Evolutionary conservation across 2,113 vertebrate species (phyloP).

Genomic region (Arizona elegans): DNA sequence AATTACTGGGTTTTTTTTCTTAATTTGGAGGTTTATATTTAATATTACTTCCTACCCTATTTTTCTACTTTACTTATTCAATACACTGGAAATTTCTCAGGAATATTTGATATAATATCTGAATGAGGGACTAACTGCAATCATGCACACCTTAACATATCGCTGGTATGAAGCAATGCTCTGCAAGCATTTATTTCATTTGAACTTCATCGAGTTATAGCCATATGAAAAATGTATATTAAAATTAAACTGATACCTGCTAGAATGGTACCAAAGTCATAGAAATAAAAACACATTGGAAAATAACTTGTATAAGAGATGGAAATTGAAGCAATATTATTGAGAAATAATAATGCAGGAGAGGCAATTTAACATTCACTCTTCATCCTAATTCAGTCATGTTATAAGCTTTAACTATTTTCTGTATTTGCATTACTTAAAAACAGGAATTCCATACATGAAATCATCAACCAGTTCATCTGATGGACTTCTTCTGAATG

Average conservation of each 20-base stretch:
- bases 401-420: neutral
- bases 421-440: neutral
- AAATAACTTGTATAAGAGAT: too few relatives aligned
- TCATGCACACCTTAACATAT: too few relatives aligned
- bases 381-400: neutral
- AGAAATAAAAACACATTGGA: neutral
- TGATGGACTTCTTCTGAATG: neutral
- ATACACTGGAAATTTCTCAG: too few relatives aligned
- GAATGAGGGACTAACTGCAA: too few relatives aligned
- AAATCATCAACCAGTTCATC: neutral
- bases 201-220: neutral
- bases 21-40: too few relatives aligned
- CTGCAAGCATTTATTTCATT: neutral
- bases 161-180: too few relatives aligned
- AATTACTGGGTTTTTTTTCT: neutral
- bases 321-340: neutral
- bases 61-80: too few relatives aligned
- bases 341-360: neutral
- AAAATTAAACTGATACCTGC: neutral
- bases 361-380: neutral
- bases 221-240: neutral
- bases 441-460: neutral
- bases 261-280: neutral
- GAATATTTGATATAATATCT: too few relatives aligned
- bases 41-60: too few relatives aligned